A percentile compares a stretch with the other conserved stretches of the same genome.
Evolutionary conservation across 2,888 invertebrate genomes (phyloP).

Genomic region (Notodonta dromedarius): DNA sequence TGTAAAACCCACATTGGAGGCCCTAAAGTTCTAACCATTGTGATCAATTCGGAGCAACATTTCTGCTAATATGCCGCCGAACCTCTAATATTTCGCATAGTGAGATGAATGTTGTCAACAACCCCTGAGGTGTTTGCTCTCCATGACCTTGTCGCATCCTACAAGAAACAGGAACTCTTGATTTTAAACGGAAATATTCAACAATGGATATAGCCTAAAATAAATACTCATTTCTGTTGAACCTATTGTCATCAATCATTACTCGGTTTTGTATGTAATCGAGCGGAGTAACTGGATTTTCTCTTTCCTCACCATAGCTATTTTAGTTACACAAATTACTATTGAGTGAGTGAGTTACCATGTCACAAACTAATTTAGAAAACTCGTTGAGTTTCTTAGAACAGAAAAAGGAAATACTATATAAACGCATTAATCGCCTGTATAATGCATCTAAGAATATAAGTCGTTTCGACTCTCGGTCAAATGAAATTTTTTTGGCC

Average conservation of each 20-base stretch:
- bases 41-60: slow-evolving; percentile 44
- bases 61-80: slow-evolving; percentile 42
- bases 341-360: too few relatives aligned
- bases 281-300: slow-evolving; percentile 16
- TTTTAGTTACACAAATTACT: too few relatives aligned
- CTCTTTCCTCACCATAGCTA: slow-evolving; percentile 34
- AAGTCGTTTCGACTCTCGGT: too few relatives aligned
- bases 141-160: slow-evolving; percentile 33
- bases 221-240: slow-evolving; percentile 41
- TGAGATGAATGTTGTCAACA: slow-evolving; percentile 46
- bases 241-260: slow-evolving; percentile 29
- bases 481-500: too few relatives aligned
- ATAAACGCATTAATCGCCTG: too few relatives aligned
- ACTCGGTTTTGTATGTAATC: slow-evolving; percentile 36
- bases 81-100: slow-evolving; percentile 47
- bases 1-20: slow-evolving; percentile 49
- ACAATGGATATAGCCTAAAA: slow-evolving; percentile 48
- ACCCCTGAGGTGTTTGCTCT: slow-evolving; percentile 26
- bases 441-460: too few relatives aligned
- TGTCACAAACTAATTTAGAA: too few relatives aligned
- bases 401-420: too few relatives aligned
- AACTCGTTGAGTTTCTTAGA: too few relatives aligned
- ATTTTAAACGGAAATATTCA: slow-evolving; percentile 38
- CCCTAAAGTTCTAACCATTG: slow-evolving; percentile 48
- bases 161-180: slow-evolving; percentile 43